Evolutionary conservation across 2,113 vertebrate genomes (phyloP).

Genomic region (Bubo scandiacus): DNA sequence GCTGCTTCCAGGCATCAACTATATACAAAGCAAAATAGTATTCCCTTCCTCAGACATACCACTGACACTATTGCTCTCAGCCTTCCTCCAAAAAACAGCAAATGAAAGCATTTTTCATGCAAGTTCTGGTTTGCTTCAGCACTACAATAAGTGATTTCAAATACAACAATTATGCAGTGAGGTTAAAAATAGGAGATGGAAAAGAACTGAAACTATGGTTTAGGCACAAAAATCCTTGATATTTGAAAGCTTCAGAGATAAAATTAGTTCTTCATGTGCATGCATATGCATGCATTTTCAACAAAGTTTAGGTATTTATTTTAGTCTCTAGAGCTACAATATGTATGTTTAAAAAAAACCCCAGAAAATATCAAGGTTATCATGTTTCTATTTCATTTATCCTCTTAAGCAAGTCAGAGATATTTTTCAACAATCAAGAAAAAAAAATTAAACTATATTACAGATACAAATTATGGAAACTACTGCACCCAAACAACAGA

Average conservation of each 20-base stretch:
- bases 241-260: constrained; percentile 10
- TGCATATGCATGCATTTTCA: background rate
- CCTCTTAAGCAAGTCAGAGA: background rate
- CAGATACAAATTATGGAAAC: background rate
- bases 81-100: background rate
- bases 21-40: background rate
- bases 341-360: fast-evolving
- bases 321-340: background rate
- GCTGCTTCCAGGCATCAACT: background rate
- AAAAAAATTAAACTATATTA: background rate
- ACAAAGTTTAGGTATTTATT: background rate
- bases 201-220: constrained; percentile 3
- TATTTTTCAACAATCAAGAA: background rate
- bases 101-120: constrained; percentile 11
- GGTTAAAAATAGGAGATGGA: constrained; percentile 44
- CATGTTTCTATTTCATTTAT: background rate
- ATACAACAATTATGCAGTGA: constrained; percentile 15
- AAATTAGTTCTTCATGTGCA: background rate
- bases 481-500: background rate
- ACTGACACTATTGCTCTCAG: background rate
- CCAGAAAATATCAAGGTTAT: background rate
- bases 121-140: constrained; percentile 4
- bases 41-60: background rate
- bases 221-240: constrained; percentile 12
- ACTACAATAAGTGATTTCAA: constrained; percentile 14